These are phyloP conservation scores for Ginglymostoma cirratum DNA, from an alignment of 2,113 vertebrate species.

Conservation along the genomic window DNA sequence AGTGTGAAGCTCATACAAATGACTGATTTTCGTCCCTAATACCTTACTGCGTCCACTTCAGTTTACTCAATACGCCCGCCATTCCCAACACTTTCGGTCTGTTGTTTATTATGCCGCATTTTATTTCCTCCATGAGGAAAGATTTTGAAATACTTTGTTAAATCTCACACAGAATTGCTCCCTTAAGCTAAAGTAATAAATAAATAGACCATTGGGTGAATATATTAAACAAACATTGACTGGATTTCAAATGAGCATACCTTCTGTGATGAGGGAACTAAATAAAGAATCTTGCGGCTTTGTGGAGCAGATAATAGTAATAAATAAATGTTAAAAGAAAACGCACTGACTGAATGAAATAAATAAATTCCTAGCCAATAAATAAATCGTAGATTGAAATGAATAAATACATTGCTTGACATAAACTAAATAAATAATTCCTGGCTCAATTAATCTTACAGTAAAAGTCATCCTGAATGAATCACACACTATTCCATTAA, in stretches of 20 bases:
- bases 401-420: conserved; percentile 15
- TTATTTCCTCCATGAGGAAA: conserved; percentile 22
- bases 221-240: neutral
- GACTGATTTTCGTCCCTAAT: neutral
- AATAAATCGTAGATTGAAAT: conserved; percentile 1
- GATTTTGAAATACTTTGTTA: conserved; percentile 19
- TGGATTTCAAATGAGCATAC: conserved; percentile 14
- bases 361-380: neutral
- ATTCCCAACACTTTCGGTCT: neutral
- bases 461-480: conserved; percentile 27
- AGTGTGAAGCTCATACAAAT: neutral
- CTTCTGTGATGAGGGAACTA: neutral
- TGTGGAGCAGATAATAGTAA: conserved; percentile 1
- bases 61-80: neutral
- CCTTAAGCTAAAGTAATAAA: conserved; percentile 20
- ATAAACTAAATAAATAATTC: conserved; percentile 20
- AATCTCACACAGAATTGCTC: conserved; percentile 15
- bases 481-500: neutral
- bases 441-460: conserved; percentile 10
- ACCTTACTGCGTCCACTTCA: neutral
- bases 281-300: conserved; percentile 19
- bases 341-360: neutral
- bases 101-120: neutral
- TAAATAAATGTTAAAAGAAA: conserved; percentile 6
- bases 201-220: neutral